phyloP scores from a whole-genome alignment of 2,113 vertebrate genomes.

The Tragulus kanchil region DNA sequence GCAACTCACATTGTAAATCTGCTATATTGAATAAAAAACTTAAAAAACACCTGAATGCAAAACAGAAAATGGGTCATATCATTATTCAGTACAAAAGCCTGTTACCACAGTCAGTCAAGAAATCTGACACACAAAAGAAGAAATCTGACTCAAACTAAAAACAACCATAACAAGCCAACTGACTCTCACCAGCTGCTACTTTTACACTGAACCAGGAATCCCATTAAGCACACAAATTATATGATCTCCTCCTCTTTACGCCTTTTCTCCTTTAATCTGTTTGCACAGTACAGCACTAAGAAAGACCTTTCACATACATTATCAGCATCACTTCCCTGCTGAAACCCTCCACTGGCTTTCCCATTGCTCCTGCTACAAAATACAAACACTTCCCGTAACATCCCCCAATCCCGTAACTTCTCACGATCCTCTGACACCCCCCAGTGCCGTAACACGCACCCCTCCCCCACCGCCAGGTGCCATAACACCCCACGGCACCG shows the following conservation, averaged over 20 bases:
- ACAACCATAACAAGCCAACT: not conserved
- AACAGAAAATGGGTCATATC: not conserved
- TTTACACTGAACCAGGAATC: not conserved
- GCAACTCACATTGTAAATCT: not conserved
- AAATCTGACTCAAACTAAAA: slow-evolving; percentile 8
- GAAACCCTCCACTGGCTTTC: slow-evolving; percentile 16
- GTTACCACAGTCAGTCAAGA: not conserved
- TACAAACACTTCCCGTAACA: not conserved
- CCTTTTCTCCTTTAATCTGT: not conserved
- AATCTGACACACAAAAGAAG: not conserved
- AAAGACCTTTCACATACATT: not conserved
- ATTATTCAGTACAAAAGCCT: not conserved
- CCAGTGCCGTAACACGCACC: too few relatives aligned
- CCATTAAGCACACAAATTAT: not conserved
- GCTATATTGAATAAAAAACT: not conserved
- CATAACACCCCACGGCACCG: too few relatives aligned
- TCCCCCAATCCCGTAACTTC: too few relatives aligned
- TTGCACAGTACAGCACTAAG: not conserved
- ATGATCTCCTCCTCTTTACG: not conserved
- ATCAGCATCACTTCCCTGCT: not conserved
- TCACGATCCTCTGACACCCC: too few relatives aligned
- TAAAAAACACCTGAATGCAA: not conserved
- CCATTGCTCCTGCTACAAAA: not conserved
- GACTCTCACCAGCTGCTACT: not conserved
- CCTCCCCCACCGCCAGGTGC: too few relatives aligned